Evolutionary conservation across 2,888 invertebrate genomes (phyloP).

Genomic region (Hemicrepidius hirtus): DNA sequence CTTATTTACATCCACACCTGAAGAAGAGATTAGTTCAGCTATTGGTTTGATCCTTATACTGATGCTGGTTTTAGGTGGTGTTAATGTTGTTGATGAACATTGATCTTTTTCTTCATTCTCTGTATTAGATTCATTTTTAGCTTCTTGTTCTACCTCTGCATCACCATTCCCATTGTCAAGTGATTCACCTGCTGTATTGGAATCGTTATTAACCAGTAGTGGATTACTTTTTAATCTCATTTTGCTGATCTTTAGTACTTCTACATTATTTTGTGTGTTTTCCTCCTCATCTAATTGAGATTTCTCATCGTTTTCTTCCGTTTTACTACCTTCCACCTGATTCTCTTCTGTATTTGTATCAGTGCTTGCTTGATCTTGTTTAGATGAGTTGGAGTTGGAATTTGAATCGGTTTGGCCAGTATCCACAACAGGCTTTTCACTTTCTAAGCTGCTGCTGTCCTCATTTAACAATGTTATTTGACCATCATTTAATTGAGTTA

Average conservation of each 20-base stretch:
- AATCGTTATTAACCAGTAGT: slow-evolving; percentile 1
- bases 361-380: slow-evolving; percentile 38
- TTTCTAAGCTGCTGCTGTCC: slow-evolving; percentile 78
- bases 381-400: slow-evolving; percentile 36
- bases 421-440: slow-evolving; percentile 71
- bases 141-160: slow-evolving; percentile 7
- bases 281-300: neutral
- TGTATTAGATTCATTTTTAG: slow-evolving; percentile 10
- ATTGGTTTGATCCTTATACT: slow-evolving; percentile 48
- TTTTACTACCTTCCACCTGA: neutral
- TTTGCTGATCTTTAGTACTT: slow-evolving; percentile 5
- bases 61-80: slow-evolving; percentile 26
- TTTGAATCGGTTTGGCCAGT: slow-evolving; percentile 55
- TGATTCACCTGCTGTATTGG: slow-evolving; percentile 16
- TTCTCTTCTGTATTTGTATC: slow-evolving; percentile 9
- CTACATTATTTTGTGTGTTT: neutral
- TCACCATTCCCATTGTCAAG: slow-evolving; percentile 37
- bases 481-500: slow-evolving; percentile 82
- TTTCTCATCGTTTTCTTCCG: slow-evolving; percentile 3
- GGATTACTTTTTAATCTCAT: slow-evolving; percentile 5
- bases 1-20: slow-evolving; percentile 45
- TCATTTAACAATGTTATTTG: slow-evolving; percentile 80
- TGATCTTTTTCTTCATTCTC: slow-evolving; percentile 18
- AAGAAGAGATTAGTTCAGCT: slow-evolving; percentile 37
- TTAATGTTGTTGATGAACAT: neutral